phyloP scores from a whole-genome alignment of 2,888 invertebrate species.

The Drosophila incognita region DNA sequence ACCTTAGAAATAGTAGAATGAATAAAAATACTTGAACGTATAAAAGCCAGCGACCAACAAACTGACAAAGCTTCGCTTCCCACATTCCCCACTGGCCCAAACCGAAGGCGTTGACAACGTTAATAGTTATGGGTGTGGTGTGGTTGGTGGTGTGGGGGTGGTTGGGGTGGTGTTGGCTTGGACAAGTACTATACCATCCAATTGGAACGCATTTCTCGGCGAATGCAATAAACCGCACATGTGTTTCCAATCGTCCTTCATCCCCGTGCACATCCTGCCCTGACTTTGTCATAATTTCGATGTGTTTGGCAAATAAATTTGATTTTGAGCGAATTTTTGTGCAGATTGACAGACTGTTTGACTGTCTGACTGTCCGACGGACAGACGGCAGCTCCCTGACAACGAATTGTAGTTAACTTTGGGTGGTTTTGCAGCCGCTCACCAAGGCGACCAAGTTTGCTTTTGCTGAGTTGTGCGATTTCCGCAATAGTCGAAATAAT shows the following conservation, averaged over 20 bases:
- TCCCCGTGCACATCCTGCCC: neutral
- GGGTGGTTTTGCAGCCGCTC: slow-evolving; percentile 27
- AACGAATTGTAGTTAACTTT: slow-evolving; percentile 43
- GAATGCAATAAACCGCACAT: slow-evolving; percentile 77
- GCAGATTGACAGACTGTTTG: slow-evolving; percentile 62
- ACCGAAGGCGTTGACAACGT: slow-evolving; percentile 69
- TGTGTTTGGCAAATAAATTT: slow-evolving; percentile 78
- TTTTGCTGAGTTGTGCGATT: slow-evolving; percentile 57
- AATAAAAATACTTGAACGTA: slow-evolving; percentile 77
- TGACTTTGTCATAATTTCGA: slow-evolving; percentile 67
- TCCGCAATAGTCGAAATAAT: slow-evolving; percentile 18
- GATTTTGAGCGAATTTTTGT: slow-evolving; percentile 69
- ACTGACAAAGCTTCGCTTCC: slow-evolving; percentile 40
- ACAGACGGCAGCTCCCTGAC: slow-evolving; percentile 22
- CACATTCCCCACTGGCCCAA: slow-evolving; percentile 9
- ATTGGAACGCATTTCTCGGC: slow-evolving; percentile 65
- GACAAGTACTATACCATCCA: slow-evolving; percentile 18
- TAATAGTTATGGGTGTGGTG: slow-evolving; percentile 66
- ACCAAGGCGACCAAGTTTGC: slow-evolving; percentile 16
- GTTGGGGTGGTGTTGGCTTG: neutral
- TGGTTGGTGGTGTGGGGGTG: neutral
- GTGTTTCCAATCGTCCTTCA: slow-evolving; percentile 59
- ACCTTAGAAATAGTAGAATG: slow-evolving; percentile 67
- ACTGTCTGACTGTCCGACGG: slow-evolving; percentile 42
- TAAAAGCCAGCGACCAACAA: slow-evolving; percentile 55